These are phyloP conservation scores for Stichodactyla mertensii DNA, from an alignment of 64 coral and sea anemone species.

Conservation along the genomic window DNA sequence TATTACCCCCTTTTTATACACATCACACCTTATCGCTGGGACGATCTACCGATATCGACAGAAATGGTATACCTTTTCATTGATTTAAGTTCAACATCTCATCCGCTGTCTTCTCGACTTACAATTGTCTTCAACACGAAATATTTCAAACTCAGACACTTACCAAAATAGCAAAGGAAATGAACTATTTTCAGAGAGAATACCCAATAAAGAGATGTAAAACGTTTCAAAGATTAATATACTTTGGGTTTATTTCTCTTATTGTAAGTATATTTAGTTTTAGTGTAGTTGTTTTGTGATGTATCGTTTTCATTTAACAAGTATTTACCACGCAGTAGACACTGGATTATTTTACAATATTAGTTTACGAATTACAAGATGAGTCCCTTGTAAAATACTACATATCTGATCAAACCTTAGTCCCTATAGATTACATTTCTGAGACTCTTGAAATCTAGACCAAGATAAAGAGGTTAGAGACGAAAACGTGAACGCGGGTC, in stretches of 20 bases:
- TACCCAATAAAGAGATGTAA: not conserved
- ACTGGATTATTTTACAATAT: not conserved
- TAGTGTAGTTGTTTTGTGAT: not conserved
- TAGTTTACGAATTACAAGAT: not conserved
- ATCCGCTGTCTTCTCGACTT: conserved; percentile 8
- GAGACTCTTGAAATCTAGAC: not conserved
- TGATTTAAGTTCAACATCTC: not conserved
- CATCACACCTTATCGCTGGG: conserved; percentile 12
- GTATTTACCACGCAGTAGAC: not conserved
- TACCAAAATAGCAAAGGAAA: not conserved
- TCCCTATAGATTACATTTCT: not conserved
- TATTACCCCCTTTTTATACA: conserved; percentile 12
- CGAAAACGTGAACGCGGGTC: not conserved
- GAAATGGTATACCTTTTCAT: conserved; percentile 3
- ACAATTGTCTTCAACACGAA: conserved; percentile 8
- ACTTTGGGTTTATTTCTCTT: not conserved
- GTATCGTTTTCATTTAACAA: not conserved
- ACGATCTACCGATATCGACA: conserved; percentile 29
- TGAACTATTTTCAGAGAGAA: not conserved
- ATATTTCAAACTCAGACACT: not conserved
- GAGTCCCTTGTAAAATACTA: not conserved
- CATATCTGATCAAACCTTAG: conserved; percentile 11
- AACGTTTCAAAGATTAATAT: not conserved
- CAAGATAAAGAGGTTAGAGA: not conserved
- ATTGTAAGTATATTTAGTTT: not conserved